Base-by-base conservation (phyloP, 2,888 invertebrate genomes). In the Tiphia femorata region DNA sequence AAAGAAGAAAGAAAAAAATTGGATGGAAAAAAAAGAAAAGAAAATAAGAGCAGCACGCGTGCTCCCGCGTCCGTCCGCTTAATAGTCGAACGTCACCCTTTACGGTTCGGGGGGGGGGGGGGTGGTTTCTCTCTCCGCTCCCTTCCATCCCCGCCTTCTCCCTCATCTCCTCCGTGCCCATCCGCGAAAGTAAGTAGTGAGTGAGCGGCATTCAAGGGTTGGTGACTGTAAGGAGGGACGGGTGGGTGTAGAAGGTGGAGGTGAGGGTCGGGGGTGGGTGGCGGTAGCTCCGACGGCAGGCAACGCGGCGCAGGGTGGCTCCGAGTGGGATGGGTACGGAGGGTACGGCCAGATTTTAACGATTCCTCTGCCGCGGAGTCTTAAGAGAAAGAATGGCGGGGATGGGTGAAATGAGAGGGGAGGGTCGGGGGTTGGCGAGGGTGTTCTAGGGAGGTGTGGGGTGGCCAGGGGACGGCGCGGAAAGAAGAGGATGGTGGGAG, bases 321-420 rank as follows among this genome's bases (percentile, higher is more conserved):
- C 47, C 46, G 58, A 60, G 66, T 73, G 70, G 68, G 67, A 73
- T 69, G 75, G 75, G 72, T 68, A 69, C 64, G 67, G 70, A 68
- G 75, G 79, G 78, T 75, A 78, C 81, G 82, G 83, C 84, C 84
- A 84, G 84, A 84, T 84, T 84, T 84, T 84, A 84, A 84, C 84
- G 84, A 84, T 84, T 84, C 83, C 81, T 81, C 81, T 77, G 79
- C 80, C 80, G 81, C 81, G 80, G 79, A 81, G 82, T 83, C 82
- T 83, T 83, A 83, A 83, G 82, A 83, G 82, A 82, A 83, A 82
- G 82, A 83, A 82, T 81, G 79, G 80, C 74, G 77, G 79, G 78
- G 79, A 72, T 73, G 76, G 77, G 72, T 72, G 78, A 79, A 80
- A 80, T 79, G 79, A 79, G 79, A 73, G 76, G 74, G 73, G 75